Base-by-base conservation (phyloP, 2,797 vertebrate species). In the Falco cherrug region DNA sequence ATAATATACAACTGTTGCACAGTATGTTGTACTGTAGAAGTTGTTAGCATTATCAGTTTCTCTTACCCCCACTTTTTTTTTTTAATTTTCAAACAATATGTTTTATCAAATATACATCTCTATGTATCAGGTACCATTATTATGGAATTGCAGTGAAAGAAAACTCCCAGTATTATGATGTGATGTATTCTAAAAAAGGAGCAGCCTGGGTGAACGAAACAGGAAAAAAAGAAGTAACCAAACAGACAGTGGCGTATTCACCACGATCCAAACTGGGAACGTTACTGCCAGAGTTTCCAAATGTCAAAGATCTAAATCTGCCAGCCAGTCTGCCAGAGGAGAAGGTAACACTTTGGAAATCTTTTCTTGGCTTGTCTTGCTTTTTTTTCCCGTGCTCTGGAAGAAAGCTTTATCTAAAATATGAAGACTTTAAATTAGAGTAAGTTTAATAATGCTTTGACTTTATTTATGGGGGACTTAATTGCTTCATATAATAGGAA, bases 111-210 rank as follows among this genome's bases (percentile, higher is more conserved):
- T 69, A 68, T 20, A 9, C 69, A 41, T 97, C 65, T 96, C 39
- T 91, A 11, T 29, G 54, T 93, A 75, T 95, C 97, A 99, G 99
- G 98, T 99, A 99, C 97, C 99, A 99, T 97, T 99, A 99, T 98
- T 99, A 99, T 16, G 99, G 99, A 96, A 99, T 99, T 43, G 99
- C 99, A 1, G 99, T 99, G 96, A 99, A 99, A 98, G 99, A 99
- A 97, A 99, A 98, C 94, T 99, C 99, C 57, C 99, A 99, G 94
- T 99, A 99, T 98, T 99, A 99, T 59, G 99, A 99, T 71, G 99
- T 99, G 98, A 99, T 99, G 99, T 99, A 99, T 98, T 99, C 99
- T 94, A 99, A 99, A 98, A 99, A 99, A 98, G 99, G 99, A 96
- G 99, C 99, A 11, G 99, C 99, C 53, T 99, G 99, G 99, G 99